phyloP scores from a whole-genome alignment of 2,113 vertebrate species.

The Bagarius yarrelli region DNA sequence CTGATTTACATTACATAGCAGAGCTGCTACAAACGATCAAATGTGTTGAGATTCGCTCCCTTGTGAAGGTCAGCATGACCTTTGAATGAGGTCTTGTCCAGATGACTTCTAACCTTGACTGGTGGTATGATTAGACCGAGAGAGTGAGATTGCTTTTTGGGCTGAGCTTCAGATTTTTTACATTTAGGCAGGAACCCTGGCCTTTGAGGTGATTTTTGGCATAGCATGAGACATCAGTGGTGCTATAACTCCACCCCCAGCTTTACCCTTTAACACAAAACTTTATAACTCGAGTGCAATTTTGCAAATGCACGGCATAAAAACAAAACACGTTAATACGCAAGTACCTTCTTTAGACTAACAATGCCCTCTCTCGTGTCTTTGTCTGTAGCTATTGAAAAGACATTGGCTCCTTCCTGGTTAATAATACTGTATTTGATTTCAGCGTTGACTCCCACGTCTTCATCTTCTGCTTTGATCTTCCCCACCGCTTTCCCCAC shows the following conservation, averaged over 20 bases:
- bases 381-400: constrained; percentile 87
- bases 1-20: not conserved
- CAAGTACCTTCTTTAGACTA: constrained; percentile 89
- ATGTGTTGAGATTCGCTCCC: constrained; percentile 21
- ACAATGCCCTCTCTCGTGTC: constrained; percentile 92
- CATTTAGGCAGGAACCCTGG: constrained; percentile 19
- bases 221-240: constrained; percentile 21
- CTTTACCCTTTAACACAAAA: not conserved
- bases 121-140: constrained; percentile 19
- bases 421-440: constrained; percentile 94
- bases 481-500: constrained; percentile 94
- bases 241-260: constrained; percentile 5
- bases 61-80: constrained; percentile 17
- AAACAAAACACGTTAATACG: constrained; percentile 38
- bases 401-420: constrained; percentile 83
- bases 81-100: constrained; percentile 29
- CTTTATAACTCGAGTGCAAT: not conserved
- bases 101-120: constrained; percentile 26
- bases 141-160: constrained; percentile 36
- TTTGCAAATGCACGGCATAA: not conserved
- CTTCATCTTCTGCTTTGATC: constrained; percentile 94
- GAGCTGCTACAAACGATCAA: not conserved
- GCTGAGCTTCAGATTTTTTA: constrained; percentile 30
- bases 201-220: constrained; percentile 4
- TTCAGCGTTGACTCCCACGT: constrained; percentile 89